Evolutionary conservation across 1,140 invertebrate genomes (phyloP).

Genomic region (Platorchestia sp.): DNA sequence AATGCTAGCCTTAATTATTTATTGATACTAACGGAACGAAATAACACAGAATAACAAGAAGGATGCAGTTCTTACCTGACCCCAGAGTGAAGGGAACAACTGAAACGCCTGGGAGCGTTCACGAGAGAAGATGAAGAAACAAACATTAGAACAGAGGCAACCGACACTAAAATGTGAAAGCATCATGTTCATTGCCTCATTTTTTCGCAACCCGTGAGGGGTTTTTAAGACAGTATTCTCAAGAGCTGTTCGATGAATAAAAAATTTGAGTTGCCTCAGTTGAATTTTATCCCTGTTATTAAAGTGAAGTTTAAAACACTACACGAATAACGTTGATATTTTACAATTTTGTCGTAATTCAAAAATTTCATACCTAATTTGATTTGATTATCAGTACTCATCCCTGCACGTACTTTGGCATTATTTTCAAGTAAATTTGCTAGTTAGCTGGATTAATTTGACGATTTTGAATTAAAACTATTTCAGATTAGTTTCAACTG

Average conservation of each 20-base stretch:
- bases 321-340: no score
- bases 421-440: neutral
- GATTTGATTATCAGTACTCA: no score
- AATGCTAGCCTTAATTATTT: neutral
- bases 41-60: neutral
- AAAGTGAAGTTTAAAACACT: no score
- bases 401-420: no score
- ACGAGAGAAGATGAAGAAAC: slow-evolving; percentile 47
- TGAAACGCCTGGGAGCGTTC: slow-evolving; percentile 64
- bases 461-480: neutral
- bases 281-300: no score
- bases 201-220: neutral
- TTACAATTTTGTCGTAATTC: no score
- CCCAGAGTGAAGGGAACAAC: slow-evolving; percentile 66
- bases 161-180: neutral
- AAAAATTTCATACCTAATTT: no score
- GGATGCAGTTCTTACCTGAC: slow-evolving; percentile 62
- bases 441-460: neutral
- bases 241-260: neutral
- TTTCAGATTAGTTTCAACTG: neutral
- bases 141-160: slow-evolving; percentile 42
- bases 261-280: no score
- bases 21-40: neutral
- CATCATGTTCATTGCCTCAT: neutral
- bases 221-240: neutral